Percentiles rank a stretch among this genome's conserved stretches.
Conservation (phyloP, 2,888 invertebrate species). For the Cylindroiulus punctatus region DNA sequence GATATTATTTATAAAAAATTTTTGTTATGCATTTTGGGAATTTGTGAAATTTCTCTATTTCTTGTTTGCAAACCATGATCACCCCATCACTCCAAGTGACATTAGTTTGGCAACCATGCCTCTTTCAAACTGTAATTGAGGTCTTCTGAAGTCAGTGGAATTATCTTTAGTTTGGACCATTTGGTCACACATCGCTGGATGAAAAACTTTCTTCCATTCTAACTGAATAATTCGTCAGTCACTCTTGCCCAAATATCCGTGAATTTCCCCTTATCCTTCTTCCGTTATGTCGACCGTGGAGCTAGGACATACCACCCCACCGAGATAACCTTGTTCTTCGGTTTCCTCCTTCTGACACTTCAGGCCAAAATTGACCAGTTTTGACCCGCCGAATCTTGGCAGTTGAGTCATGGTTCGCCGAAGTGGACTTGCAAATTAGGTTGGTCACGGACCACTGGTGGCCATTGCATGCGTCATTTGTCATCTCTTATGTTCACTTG, state of each 20-base stretch:
- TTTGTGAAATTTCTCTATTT: no score
- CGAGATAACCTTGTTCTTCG: background rate
- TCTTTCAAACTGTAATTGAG: background rate
- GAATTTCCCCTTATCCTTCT: background rate
- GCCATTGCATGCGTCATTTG: background rate
- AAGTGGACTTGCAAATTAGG: slow-evolving; percentile 14
- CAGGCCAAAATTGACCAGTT: background rate
- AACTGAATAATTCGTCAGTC: background rate
- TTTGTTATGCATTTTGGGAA: no score
- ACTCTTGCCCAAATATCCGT: background rate
- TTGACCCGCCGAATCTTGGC: background rate
- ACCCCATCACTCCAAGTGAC: background rate
- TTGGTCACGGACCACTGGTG: slow-evolving; percentile 7
- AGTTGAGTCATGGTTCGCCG: background rate
- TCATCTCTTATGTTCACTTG: background rate
- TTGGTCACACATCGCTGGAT: background rate
- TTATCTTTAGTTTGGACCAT: no score
- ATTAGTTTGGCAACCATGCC: no score
- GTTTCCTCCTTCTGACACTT: background rate
- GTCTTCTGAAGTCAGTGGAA: background rate
- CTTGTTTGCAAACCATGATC: background rate
- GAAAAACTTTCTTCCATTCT: background rate
- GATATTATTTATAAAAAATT: no score
- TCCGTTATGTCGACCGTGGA: background rate
- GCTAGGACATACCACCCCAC: background rate